Conservation (phyloP, 2,113 vertebrate genomes). For the Stictonetta naevosa region DNA sequence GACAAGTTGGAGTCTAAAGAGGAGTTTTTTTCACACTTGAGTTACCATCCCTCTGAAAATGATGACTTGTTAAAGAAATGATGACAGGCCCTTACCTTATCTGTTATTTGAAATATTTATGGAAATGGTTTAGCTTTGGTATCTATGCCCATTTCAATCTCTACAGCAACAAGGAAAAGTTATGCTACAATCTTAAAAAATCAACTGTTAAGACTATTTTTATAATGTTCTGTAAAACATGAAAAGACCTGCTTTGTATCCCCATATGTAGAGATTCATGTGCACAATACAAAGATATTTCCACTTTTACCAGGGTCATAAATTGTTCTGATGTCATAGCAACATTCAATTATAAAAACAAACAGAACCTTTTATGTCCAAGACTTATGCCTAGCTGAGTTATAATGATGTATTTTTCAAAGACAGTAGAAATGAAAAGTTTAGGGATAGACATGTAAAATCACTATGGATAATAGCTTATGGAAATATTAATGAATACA, state of each 20-base stretch:
- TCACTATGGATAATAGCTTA: not conserved
- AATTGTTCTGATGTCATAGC: not conserved
- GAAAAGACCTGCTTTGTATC: not conserved
- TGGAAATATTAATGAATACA: not conserved
- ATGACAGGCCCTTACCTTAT: not conserved
- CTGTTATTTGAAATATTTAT: conserved; percentile 17
- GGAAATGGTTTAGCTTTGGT: not conserved
- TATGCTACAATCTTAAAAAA: conserved; percentile 16
- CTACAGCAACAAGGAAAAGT: not conserved
- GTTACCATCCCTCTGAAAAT: conserved; percentile 7
- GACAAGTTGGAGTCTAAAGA: not conserved
- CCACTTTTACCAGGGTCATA: not conserved
- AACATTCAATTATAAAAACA: not conserved
- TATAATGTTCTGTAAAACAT: not conserved
- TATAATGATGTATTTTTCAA: not conserved
- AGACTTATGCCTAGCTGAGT: not conserved
- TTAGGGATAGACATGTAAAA: not conserved
- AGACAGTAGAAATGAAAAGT: not conserved
- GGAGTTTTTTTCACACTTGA: not conserved
- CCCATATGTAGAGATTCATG: not conserved
- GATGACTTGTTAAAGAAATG: conserved; percentile 19
- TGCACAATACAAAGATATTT: not conserved
- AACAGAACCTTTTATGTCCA: not conserved
- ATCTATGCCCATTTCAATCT: not conserved
- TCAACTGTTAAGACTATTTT: not conserved